Evolutionary conservation across 2,888 invertebrate genomes (phyloP), one percentile per base, ranked within the genome.

Genomic region (Drosophila pseudotalamancana): DNA sequence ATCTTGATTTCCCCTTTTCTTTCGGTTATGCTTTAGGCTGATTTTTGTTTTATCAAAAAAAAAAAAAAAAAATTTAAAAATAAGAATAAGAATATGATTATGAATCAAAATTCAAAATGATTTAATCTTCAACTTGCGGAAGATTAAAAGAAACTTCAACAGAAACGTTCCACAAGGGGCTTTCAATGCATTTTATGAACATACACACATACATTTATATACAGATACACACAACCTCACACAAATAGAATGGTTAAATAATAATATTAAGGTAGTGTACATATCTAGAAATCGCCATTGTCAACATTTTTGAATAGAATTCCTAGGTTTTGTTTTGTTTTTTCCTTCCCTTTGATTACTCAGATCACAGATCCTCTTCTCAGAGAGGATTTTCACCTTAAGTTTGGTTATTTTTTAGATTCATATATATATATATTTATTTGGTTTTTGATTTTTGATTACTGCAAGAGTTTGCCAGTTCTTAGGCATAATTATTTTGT

Each of bases 201-300:
- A 34, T 45, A 34, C 31, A 18, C n/a, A 67, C 49, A 57, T 50
- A 12, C 32, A 32, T 32, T n/a, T 6, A 16, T n/a, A 63, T 37
- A 57, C 40, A 21, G 21, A 39, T 18, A 57, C 21, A 29, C 37
- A 39, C 18, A 43, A n/a, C n/a, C n/a, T n/a, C 42, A 65, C 27
- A 63, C 29, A 27, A 27, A 45, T 34, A 54, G 19, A 62, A 62
- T 50, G 8, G 5, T 16, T 19, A 34, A 42, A 35, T 16, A 35
- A 23, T 19, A 49, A 53, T 53, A 51, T 76, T 49, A 51, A 55
- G 72, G 29, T 77, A 77, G 77, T 77, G 80, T 77, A 79, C n/a
- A 76, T 72, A 64, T 8, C 49, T 37, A 51, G 40, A 54, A 29
- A 16, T 12, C 14, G 31, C 27, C 14, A 14, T 21, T n/a, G 35